Base-by-base conservation (phyloP, 2,888 invertebrate species). In the Tiliacea aurago region DNA sequence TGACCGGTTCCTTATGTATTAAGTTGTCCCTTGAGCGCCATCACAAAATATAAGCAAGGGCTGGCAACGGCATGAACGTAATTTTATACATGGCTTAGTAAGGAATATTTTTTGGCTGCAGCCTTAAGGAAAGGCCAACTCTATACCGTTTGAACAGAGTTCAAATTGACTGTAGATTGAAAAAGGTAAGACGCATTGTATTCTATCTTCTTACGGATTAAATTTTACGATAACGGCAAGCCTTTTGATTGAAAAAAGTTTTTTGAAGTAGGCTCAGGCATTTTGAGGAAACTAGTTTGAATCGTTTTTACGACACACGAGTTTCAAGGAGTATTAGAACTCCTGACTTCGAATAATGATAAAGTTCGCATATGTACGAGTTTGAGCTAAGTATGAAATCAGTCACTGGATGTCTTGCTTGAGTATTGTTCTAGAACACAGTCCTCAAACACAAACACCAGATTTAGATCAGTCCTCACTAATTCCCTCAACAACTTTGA, bases 1-100 rank as follows among this genome's bases (percentile, higher is more conserved):
- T 86, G 87, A 84, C 87, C 86, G 86, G 86, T 83, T 86, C 78
- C 86, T 87, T 87, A 86, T 87, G 78, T 87, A 84, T 87, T 84
- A 83, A 86, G 87, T 81, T 73, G 83, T 86, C 86, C 87, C 87
- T 85, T 70, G 87, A 71, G 87, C 45, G 76, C 72, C 81, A 84
- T 86, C 86, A 77, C 73, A 83, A 84, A 87, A 87, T 84, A 86
- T 87, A 86, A 84, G 84, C 86, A 85, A 85, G 86, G 84, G 86
- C 70, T 85, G 76, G 62, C 58, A 84, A 76, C 74, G 83, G 75
- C 76, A 71, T 70, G 82, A 84, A 67, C 76, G 84, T 86, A 87
- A 86, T 86, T 86, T 86, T 86, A 86, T 86, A 86, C 87, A 87
- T 87, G 82, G 76, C 76, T 69, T 79, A 74, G 68, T 81, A 84